These are phyloP conservation scores for Smittia sp. DNA, from an alignment of 2,888 invertebrate genomes.

Conservation along the genomic window DNA sequence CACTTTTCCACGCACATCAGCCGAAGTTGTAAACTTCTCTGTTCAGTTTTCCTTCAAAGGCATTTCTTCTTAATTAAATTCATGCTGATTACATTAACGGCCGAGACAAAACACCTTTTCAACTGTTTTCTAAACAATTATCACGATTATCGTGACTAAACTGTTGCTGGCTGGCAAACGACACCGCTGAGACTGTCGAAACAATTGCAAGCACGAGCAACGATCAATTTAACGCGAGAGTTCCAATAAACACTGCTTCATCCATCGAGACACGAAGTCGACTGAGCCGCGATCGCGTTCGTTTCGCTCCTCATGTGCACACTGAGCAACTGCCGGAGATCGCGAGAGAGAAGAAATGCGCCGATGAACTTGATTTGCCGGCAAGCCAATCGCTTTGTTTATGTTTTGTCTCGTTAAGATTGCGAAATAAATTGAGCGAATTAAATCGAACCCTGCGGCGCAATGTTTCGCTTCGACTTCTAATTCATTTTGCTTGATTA, in stretches of 20 bases:
- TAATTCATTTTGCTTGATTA: no score
- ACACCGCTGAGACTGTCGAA: no score
- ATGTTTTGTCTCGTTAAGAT: conserved; percentile 1
- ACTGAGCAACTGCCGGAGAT: no score
- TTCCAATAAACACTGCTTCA: no score
- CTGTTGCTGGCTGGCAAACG: neutral
- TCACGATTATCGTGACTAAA: conserved; percentile 35
- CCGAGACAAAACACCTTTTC: neutral
- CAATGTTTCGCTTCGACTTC: neutral
- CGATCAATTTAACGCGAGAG: no score
- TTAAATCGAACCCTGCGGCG: conserved; percentile 33
- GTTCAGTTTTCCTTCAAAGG: neutral
- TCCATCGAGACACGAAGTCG: no score
- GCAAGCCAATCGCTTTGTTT: neutral
- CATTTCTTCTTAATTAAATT: neutral
- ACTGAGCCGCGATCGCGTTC: no score
- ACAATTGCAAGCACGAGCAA: no score
- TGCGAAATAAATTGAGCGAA: conserved; percentile 18
- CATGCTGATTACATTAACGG: conserved; percentile 5
- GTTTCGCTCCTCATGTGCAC: no score
- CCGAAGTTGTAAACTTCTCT: no score
- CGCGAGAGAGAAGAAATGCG: no score
- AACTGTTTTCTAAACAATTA: neutral
- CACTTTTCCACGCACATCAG: no score
- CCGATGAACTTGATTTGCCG: neutral